Evolutionary conservation across 1,140 invertebrate species (phyloP).

Genomic region (Hirudo medicinalis): DNA sequence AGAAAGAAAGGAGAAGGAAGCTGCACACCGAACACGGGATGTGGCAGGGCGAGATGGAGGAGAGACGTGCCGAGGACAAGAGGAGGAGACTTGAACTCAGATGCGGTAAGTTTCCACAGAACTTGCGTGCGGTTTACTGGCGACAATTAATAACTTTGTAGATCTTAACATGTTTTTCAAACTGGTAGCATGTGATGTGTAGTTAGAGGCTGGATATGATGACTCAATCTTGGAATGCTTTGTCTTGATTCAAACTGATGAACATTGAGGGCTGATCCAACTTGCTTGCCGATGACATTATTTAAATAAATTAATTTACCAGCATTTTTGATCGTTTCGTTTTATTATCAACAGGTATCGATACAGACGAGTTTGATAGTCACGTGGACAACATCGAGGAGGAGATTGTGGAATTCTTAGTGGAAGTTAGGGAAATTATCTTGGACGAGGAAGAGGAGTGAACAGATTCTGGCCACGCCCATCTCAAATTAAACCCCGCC

Average conservation of each 20-base stretch:
- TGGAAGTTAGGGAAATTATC: conserved; percentile 80
- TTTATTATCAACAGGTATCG: conserved; percentile 56
- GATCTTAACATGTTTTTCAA: no score
- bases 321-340: not conserved
- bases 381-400: conserved; percentile 78
- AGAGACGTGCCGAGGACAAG: conserved; percentile 63
- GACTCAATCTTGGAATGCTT: not conserved
- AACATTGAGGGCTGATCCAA: not conserved
- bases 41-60: conserved; percentile 50
- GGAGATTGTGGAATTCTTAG: conserved; percentile 89
- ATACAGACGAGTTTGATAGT: conserved; percentile 75
- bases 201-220: not conserved
- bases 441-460: conserved; percentile 47
- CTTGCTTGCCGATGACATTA: not conserved
- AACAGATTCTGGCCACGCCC: not conserved
- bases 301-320: not conserved
- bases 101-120: conserved; percentile 59
- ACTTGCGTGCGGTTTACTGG: not conserved
- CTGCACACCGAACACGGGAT: conserved; percentile 76
- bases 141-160: not conserved
- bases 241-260: not conserved
- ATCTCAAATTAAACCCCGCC: not conserved
- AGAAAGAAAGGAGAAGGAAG: conserved; percentile 79
- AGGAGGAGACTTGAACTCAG: conserved; percentile 65
- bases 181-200: not conserved